phyloP scores from a whole-genome alignment of 2,113 vertebrate species.

The Mesitornis unicolor region DNA sequence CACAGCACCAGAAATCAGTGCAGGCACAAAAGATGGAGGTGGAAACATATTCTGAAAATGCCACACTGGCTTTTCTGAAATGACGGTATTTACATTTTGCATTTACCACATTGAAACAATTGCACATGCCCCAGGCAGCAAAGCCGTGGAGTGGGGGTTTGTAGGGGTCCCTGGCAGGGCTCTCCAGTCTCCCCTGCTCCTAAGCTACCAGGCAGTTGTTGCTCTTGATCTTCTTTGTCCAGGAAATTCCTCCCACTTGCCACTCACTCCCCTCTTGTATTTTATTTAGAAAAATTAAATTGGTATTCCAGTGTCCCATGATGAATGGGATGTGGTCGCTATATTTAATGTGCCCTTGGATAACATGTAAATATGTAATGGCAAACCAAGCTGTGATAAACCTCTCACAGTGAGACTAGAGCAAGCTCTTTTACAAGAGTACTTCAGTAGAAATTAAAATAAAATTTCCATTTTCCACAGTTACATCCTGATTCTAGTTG shows the following conservation, averaged over 20 bases:
- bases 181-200: accelerated
- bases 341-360: not conserved
- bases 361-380: not conserved
- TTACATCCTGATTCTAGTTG: not conserved
- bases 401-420: not conserved
- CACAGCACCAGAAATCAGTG: not conserved
- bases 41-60: not conserved
- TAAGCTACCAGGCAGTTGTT: not conserved
- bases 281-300: not conserved
- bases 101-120: accelerated
- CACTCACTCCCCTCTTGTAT: not conserved
- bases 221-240: not conserved
- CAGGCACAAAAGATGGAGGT: not conserved
- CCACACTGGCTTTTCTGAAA: not conserved
- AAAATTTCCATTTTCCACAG: slow-evolving; percentile 21
- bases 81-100: not conserved
- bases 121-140: accelerated
- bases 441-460: slow-evolving; percentile 44
- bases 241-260: not conserved
- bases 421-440: slow-evolving; percentile 31
- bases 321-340: not conserved
- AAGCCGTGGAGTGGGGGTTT: accelerated
- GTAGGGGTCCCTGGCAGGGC: not conserved
- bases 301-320: not conserved
- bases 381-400: not conserved